Evolutionary conservation across 2,888 invertebrate species (phyloP).

Genomic region (Stegophylla sp.): DNA sequence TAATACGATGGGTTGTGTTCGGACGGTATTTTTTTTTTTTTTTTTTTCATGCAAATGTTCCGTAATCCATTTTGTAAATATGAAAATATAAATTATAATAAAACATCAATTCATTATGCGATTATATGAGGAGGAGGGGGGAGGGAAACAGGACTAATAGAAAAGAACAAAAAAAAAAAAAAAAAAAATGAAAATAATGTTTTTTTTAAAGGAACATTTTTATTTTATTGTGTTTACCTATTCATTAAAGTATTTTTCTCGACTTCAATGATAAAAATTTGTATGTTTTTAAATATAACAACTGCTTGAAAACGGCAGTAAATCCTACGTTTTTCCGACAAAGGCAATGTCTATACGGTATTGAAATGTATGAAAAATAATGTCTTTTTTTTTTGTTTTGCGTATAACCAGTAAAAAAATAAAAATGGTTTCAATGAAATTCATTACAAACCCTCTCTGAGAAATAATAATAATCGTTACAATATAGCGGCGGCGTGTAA

Average conservation of each 20-base stretch:
- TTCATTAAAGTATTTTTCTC: background rate
- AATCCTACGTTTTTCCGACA: background rate
- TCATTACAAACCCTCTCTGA: slow-evolving; percentile 22
- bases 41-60: slow-evolving; percentile 4
- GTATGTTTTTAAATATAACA: slow-evolving; percentile 10
- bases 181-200: background rate
- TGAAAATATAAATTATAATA: slow-evolving; percentile 14
- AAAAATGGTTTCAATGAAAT: background rate
- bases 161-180: background rate
- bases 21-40: no score
- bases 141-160: no score
- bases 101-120: background rate
- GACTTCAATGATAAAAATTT: slow-evolving; percentile 2
- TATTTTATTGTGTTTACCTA: background rate
- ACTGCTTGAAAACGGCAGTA: slow-evolving; percentile 17
- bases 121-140: no score
- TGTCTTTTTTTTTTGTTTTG: slow-evolving; percentile 19
- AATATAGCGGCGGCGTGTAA: slow-evolving; percentile 9
- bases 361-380: slow-evolving; percentile 19
- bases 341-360: background rate
- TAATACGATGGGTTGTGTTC: slow-evolving; percentile 1
- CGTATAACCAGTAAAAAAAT: slow-evolving; percentile 17
- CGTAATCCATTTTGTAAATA: background rate
- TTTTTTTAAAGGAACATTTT: slow-evolving; percentile 13
- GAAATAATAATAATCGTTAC: slow-evolving; percentile 39